Evolutionary conservation across 2,888 invertebrate species (phyloP), one percentile per base, ranked within the genome.

Genomic region (Cosmia trapezina): DNA sequence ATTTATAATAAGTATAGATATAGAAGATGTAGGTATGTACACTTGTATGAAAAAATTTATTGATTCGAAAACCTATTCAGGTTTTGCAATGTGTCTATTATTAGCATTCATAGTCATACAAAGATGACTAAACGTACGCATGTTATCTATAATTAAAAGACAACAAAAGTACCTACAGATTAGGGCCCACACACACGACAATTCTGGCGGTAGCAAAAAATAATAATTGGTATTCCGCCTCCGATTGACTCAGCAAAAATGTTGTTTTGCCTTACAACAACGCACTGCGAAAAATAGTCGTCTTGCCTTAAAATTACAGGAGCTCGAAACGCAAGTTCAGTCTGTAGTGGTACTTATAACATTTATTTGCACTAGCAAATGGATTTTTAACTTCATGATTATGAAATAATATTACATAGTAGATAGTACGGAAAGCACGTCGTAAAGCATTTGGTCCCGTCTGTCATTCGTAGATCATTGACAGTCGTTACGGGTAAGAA

Each of bases 211-310:
- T 53, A 37, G 14, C 62, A 73, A 79, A 74, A 78, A 64, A 73
- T 1, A 5, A 68, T 70, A 60, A 74, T 66, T 63, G 53, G 49
- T 64, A 76, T 11, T 8, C 65, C 53, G 61, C 76, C 71, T 51
- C 22, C 68, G 67, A 71, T 33, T 76, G 80, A 80, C 61, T 80
- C 76, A 71, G 51, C 81, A 80, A 71, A 59, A 62, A 80, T 69
- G 53, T 80, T 49, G 68, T 51, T 62, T 76, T 33, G 28, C 71
- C 79, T 67, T 74, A 53, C 43, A 49, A 63, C 9, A 22, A 66
- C 33, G 11, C n/a, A 45, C 22, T 56, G 57, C 57, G 66, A 61
- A 68, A 73, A 76, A 72, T 33, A 54, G 49, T 43, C 17, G 73
- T 69, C 65, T 73, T 62, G 9, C 49, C 77, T 43, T 69, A 69